Evolutionary conservation across 1,140 invertebrate species (phyloP).

Genomic region (Parapsyche elsis): DNA sequence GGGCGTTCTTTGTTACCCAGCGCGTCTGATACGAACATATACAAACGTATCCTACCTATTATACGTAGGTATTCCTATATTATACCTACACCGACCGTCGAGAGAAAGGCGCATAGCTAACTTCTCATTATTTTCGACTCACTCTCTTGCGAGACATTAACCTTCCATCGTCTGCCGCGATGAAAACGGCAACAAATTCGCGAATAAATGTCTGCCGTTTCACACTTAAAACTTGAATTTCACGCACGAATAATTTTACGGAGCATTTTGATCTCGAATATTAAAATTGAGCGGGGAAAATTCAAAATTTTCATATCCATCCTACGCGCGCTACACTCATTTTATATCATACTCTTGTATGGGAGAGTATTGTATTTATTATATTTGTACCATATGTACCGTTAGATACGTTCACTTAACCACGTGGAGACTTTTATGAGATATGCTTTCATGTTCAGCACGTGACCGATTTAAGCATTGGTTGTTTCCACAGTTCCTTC

Average conservation of each 20-base stretch:
- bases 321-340: neutral
- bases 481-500: slow-evolving; percentile 6
- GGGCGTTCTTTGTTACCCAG: slow-evolving; percentile 29
- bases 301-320: slow-evolving; percentile 15
- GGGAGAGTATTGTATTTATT: neutral
- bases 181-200: slow-evolving; percentile 45
- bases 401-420: slow-evolving; percentile 44
- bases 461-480: slow-evolving; percentile 51
- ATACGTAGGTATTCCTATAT: neutral
- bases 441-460: slow-evolving; percentile 48
- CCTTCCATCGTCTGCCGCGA: slow-evolving; percentile 28
- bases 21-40: neutral
- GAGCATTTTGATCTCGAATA: slow-evolving; percentile 14
- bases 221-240: slow-evolving; percentile 39
- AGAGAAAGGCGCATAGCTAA: slow-evolving; percentile 10
- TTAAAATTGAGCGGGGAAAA: neutral
- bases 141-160: slow-evolving; percentile 45
- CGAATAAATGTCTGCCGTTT: slow-evolving; percentile 40
- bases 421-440: slow-evolving; percentile 53
- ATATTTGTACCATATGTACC: slow-evolving; percentile 5
- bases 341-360: too few relatives aligned
- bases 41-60: slow-evolving; percentile 8
- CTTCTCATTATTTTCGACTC: slow-evolving; percentile 44
- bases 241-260: slow-evolving; percentile 39
- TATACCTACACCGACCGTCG: neutral